phyloP scores from a whole-genome alignment of 2,888 invertebrate genomes.

The Lepidochrysops patricia region DNA sequence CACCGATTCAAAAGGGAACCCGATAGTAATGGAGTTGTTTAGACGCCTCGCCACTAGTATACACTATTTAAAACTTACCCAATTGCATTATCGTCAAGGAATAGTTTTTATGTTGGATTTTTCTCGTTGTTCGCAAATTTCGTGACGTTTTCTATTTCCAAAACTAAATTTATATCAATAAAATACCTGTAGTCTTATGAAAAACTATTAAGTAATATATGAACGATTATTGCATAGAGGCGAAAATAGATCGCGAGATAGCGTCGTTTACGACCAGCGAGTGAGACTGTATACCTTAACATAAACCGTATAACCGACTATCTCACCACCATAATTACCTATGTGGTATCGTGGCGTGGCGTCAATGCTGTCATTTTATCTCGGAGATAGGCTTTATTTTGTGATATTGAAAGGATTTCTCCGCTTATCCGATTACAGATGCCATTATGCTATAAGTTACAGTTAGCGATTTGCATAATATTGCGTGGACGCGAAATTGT shows the following conservation, averaged over 20 bases:
- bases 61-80: no score
- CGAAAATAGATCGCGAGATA: constrained; percentile 36
- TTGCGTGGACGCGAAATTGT: constrained; percentile 11
- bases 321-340: constrained; percentile 61
- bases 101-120: no score
- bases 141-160: no score
- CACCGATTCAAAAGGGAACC: no score
- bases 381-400: constrained; percentile 46
- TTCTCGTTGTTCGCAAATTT: no score
- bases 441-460: constrained; percentile 14
- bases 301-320: constrained; percentile 42
- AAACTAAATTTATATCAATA: no score
- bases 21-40: no score
- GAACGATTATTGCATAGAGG: constrained; percentile 29
- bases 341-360: constrained; percentile 50
- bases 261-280: constrained; percentile 35
- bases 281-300: constrained; percentile 43
- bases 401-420: constrained; percentile 38
- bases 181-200: no score
- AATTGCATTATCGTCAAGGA: no score
- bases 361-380: constrained; percentile 55
- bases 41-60: no score
- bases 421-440: constrained; percentile 15
- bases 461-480: constrained; percentile 16
- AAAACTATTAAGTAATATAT: no score